These are phyloP conservation scores for Actenoides hombroni DNA, from an alignment of 2,113 vertebrate genomes.

Conservation along the genomic window DNA sequence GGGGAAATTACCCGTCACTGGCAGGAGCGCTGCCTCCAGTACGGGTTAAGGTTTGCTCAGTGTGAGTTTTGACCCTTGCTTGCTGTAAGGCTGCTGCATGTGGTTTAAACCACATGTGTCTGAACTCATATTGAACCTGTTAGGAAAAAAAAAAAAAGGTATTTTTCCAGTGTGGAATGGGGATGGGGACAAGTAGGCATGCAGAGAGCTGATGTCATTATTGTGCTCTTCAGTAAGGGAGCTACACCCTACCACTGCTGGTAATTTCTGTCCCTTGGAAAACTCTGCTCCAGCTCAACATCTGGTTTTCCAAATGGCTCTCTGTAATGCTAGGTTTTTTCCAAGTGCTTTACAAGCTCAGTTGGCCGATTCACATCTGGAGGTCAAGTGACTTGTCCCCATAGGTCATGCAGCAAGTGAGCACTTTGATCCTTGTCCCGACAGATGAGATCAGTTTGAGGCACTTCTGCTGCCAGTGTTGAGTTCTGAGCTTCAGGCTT, in stretches of 20 bases:
- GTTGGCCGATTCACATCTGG: neutral
- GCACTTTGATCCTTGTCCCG: neutral
- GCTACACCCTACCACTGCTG: neutral
- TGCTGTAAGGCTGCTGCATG: neutral
- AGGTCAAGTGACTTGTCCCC: neutral
- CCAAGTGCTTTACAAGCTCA: neutral
- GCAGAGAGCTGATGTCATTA: neutral
- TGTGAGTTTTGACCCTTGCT: neutral
- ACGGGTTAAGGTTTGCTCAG: neutral
- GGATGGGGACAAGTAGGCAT: neutral
- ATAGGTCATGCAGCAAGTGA: neutral
- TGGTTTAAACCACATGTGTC: neutral
- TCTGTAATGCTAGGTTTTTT: neutral
- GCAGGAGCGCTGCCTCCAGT: neutral
- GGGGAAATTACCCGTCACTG: neutral
- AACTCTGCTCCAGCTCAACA: neutral
- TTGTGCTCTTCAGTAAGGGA: neutral
- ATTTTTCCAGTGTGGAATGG: neutral
- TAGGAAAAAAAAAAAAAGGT: neutral
- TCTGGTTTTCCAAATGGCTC: neutral
- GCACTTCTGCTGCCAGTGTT: neutral
- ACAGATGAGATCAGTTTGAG: neutral
- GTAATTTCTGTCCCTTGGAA: neutral
- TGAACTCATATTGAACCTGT: neutral
- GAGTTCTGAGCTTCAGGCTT: neutral